Base-by-base conservation (phyloP, 35 echinoderm and acorn worm genomes). In the Chiridota heheva region DNA sequence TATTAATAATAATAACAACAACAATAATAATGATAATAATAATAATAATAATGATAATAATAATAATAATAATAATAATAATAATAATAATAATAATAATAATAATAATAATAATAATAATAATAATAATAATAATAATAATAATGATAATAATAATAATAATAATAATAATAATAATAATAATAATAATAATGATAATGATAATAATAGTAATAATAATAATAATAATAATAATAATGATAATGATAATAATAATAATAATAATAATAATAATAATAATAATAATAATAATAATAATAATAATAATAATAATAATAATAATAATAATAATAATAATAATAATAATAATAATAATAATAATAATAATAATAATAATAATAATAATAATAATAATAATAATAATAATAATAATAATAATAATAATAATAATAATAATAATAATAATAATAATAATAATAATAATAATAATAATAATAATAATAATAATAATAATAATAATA, bases 41-140 rank as follows among this genome's bases (percentile, higher is more conserved):
- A n/a, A 51, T 51, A n/a, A 51, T 51, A n/a, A 51, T 51, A n/a
- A 51, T 51, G 47, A 51, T 51, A 51, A 51, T 51, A 51, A 51
- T 51, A 51, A 51, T 51, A 51, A 12, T 51, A 51, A 12, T 51
- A 51, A 12, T 51, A 51, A 51, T n/a, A 51, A 51, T 51, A 51
- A 51, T 51, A 51, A 51, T 51, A 51, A 51, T 51, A 51, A 51
- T n/a, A 51, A 51, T 51, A 51, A 51, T 51, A 51, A 51, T 51
- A n/a, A 51, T 51, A 51, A 51, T 51, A 51, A 51, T 51, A 51
- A 51, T 51, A 51, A 51, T 51, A 51, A 51, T 51, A 51, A 51
- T 51, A 51, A 51, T 51, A 51, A 51, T 51, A 51, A 51, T 51
- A 51, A 51, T 51, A 51, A 51, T 51, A 51, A 51, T 51, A 51